Conservation (phyloP, 2,888 invertebrate genomes). For the Rhopalosiphum nymphaeae region DNA sequence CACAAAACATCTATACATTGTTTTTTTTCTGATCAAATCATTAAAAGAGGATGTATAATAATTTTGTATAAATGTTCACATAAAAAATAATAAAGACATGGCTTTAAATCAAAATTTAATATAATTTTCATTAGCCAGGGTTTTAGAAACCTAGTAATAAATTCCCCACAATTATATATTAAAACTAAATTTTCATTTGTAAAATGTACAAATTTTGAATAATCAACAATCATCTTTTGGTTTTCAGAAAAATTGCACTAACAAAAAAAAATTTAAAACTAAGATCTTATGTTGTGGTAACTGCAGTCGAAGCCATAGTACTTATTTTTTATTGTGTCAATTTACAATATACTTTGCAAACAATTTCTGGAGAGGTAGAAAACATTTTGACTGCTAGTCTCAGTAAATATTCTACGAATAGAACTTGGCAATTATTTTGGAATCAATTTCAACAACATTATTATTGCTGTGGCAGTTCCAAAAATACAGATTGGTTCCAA, state of each 20-base stretch:
- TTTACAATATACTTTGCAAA: slow-evolving; percentile 49
- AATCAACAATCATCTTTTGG: background rate
- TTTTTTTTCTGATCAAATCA: too few species aligned
- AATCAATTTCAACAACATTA: slow-evolving; percentile 52
- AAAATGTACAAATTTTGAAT: background rate
- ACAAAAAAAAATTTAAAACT: background rate
- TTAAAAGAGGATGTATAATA: too few species aligned
- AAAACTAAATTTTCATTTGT: background rate
- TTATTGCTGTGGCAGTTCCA: slow-evolving; percentile 36
- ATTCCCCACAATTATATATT: background rate
- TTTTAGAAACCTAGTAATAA: background rate
- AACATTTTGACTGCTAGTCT: background rate
- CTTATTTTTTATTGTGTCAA: slow-evolving; percentile 26
- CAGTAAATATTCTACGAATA: slow-evolving; percentile 44
- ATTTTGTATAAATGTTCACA: too few species aligned
- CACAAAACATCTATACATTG: too few species aligned
- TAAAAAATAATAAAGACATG: too few species aligned
- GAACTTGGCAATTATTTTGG: slow-evolving; percentile 49
- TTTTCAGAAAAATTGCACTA: background rate
- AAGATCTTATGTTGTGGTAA: background rate
- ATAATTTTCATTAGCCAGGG: too few species aligned
- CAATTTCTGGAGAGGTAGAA: slow-evolving; percentile 32
- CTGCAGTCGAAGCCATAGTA: slow-evolving; percentile 12
- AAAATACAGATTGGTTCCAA: slow-evolving; percentile 55
- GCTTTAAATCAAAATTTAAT: too few species aligned